Base-by-base conservation (phyloP, 2,888 invertebrate genomes). In the Agonopterix heracliana region DNA sequence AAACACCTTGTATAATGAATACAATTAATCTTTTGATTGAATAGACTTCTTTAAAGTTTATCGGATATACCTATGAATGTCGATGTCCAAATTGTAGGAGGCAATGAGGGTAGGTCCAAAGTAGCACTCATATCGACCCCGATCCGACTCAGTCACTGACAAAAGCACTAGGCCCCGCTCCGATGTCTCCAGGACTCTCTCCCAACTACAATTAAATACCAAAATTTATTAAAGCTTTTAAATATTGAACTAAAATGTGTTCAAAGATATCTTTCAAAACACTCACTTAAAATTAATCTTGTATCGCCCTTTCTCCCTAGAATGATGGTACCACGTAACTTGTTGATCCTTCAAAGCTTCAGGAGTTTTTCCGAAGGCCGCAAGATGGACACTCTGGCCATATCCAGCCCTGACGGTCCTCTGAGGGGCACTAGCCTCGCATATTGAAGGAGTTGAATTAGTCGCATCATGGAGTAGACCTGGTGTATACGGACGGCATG, bases 321-420 rank as follows among this genome's bases (percentile, higher is more conserved):
- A 90, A 64, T 89, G 87, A 54, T 90, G 90, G 57, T 78, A 90
- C 90, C 90, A 90, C 17, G 83, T 77, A 0, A 89, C 88, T 40
- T 75, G 64, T 55, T 89, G 88, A 48, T 86, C 84, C 54, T 75
- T 81, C 40, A 89, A 59, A 0, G 89, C 86, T 59, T 89, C 89
- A 3, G 89, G 89, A 1, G 87, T 88, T 55, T 77, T 83, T 9
- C 88, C 85, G 55, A 90, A 90, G 35, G 91, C 90, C 2, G 90
- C 89, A 53, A 92, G 70, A 65, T 92, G 91, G 12, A 92, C 89
- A 63, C 90, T 91, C 66, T 91, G 91, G 0, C 91, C 92, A 72
- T 90, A 91, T 2, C 91, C 90, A n/a, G 90, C 91, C 34, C 90
- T 74, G 42, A 91, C 84, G 1, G 90, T 89, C 60, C 89, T 89